Evolutionary conservation across 1,140 invertebrate genomes (phyloP).

Genomic region (Hydropsyche tenuis): DNA sequence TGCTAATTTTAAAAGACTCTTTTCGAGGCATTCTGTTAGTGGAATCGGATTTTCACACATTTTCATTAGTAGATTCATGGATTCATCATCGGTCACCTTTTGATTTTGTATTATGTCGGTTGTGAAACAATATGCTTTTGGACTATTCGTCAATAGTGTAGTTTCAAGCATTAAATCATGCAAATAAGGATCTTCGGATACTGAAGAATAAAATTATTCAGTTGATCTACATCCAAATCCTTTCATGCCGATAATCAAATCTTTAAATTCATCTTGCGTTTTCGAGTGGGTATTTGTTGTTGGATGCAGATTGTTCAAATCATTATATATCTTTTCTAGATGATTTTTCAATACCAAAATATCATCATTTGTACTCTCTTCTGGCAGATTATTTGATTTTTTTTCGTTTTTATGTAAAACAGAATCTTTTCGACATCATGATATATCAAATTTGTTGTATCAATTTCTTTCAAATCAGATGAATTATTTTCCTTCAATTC

Average conservation of each 20-base stretch:
- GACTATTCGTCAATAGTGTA: slow-evolving; percentile 57
- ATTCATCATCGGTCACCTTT: slow-evolving; percentile 49
- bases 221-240: background rate
- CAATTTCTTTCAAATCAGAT: too few species aligned
- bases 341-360: background rate
- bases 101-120: slow-evolving; percentile 53
- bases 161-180: slow-evolving; percentile 54
- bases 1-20: slow-evolving; percentile 54
- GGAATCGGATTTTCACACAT: slow-evolving; percentile 37
- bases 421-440: too few species aligned
- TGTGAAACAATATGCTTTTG: slow-evolving; percentile 54
- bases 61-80: slow-evolving; percentile 53
- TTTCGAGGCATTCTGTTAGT: slow-evolving; percentile 37
- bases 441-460: too few species aligned
- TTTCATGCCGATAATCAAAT: background rate
- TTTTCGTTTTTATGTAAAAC: too few species aligned
- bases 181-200: background rate
- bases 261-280: too few species aligned
- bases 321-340: background rate
- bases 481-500: too few species aligned
- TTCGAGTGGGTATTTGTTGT: background rate
- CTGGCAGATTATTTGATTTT: too few species aligned
- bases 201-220: background rate
- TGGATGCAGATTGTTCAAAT: background rate
- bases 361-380: too few species aligned